Evolutionary conservation across 2,888 invertebrate species (phyloP).

Genomic region (Rhorus exstirpatorius): DNA sequence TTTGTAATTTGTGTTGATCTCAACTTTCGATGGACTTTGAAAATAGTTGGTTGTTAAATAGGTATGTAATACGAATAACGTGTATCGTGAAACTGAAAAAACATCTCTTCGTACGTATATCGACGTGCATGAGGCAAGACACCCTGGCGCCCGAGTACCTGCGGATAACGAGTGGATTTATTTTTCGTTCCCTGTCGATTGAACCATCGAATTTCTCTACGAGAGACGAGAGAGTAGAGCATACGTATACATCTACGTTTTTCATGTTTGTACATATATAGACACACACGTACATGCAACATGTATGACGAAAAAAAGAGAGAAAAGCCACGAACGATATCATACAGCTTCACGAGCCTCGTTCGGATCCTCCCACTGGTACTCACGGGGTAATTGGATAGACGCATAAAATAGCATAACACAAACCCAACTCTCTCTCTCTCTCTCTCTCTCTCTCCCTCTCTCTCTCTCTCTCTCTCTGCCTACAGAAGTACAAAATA

Average conservation of each 20-base stretch:
- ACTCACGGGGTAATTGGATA: conserved; percentile 71
- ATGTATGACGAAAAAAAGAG: conserved; percentile 14
- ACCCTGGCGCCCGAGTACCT: conserved; percentile 1
- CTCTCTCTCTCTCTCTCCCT: conserved; percentile 11
- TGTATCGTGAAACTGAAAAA: conserved; percentile 15
- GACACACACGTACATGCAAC: background rate
- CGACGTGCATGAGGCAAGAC: background rate
- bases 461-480: background rate
- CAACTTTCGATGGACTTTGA: too few relatives aligned
- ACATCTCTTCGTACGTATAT: background rate
- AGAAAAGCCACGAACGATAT: conserved; percentile 59
- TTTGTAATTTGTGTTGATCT: too few relatives aligned
- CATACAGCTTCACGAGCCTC: conserved; percentile 58
- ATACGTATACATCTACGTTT: conserved; percentile 20
- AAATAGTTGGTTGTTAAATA: too few relatives aligned
- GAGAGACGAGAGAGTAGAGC: conserved; percentile 1
- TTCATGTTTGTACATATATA: conserved; percentile 3
- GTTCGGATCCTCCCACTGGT: conserved; percentile 70
- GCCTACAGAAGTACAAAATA: conserved; percentile 1
- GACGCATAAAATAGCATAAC: conserved; percentile 71
- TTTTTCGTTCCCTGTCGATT: conserved; percentile 55
- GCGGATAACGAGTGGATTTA: conserved; percentile 59
- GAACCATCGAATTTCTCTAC: conserved; percentile 57
- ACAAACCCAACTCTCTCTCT: conserved; percentile 41
- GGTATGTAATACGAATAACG: background rate